Conservation (phyloP, 2,888 invertebrate species). For the Hermaeophaga mercurialis region DNA sequence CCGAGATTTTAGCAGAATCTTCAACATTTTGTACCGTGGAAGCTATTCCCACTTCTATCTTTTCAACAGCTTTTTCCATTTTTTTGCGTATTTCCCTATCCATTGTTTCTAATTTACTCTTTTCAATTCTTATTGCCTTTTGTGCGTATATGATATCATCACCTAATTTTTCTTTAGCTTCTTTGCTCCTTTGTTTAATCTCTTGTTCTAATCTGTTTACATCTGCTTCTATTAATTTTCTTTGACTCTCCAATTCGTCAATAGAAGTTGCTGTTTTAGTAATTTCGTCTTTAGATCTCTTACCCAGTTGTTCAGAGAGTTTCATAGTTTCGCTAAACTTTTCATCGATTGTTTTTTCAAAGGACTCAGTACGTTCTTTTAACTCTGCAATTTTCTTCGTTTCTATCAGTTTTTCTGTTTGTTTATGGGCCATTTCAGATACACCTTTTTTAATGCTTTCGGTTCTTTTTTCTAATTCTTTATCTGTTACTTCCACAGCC, state of each 20-base stretch:
- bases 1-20: conserved; percentile 22
- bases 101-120: conserved; percentile 18
- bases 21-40: conserved; percentile 35
- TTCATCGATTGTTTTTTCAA: conserved; percentile 46
- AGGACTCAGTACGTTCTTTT: conserved; percentile 29
- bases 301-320: conserved; percentile 37
- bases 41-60: conserved; percentile 25
- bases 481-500: conserved; percentile 1
- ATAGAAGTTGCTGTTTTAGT: conserved; percentile 16
- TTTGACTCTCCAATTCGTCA: conserved; percentile 30
- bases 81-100: conserved; percentile 10
- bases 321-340: conserved; percentile 40
- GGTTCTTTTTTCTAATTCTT: conserved; percentile 6
- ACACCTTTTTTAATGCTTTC: conserved; percentile 17
- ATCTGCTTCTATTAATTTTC: conserved; percentile 25
- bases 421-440: conserved; percentile 11
- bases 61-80: conserved; percentile 10
- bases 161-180: conserved; percentile 24
- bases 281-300: conserved; percentile 29
- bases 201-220: conserved; percentile 28
- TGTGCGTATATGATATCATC: conserved; percentile 23
- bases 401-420: conserved; percentile 15
- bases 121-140: conserved; percentile 24
- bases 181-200: conserved; percentile 34
- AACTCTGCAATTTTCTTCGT: conserved; percentile 34